Percentiles rank a stretch among this genome's conserved stretches.
These are phyloP conservation scores for Drosophila paranaensis DNA, from an alignment of 2,888 invertebrate genomes.

Conservation along the genomic window DNA sequence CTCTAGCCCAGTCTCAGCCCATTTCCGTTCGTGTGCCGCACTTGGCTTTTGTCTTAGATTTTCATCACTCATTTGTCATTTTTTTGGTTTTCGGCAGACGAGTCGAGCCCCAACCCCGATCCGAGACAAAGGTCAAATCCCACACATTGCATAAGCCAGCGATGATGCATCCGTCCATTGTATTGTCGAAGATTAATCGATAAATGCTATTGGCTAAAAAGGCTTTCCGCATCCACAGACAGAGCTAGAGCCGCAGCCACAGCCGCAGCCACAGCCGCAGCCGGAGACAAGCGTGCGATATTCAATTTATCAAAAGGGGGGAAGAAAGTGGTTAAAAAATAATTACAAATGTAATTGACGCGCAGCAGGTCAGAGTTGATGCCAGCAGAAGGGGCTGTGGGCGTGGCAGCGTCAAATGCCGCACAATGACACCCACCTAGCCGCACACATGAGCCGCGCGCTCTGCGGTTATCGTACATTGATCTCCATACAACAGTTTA, in stretches of 20 bases:
- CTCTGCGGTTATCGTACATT: constrained; percentile 60
- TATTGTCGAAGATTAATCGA: constrained; percentile 58
- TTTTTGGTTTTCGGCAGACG: constrained; percentile 24
- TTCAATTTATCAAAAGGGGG: constrained; percentile 63
- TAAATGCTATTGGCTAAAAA: constrained; percentile 43
- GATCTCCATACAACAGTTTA: constrained; percentile 80
- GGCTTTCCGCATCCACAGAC: constrained; percentile 46
- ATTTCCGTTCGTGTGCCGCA: constrained; percentile 55
- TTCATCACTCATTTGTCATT: constrained; percentile 76
- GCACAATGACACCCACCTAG: constrained; percentile 70
- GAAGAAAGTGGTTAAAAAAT: constrained; percentile 42
- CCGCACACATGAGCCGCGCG: constrained; percentile 19
- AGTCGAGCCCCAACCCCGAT: background rate
- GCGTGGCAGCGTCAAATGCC: constrained; percentile 45
- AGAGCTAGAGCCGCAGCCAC: background rate
- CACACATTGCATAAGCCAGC: constrained; percentile 72
- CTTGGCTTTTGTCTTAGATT: constrained; percentile 50
- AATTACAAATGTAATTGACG: constrained; percentile 79
- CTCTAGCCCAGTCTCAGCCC: constrained; percentile 6
- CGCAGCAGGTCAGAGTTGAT: constrained; percentile 58
- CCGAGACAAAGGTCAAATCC: constrained; percentile 67
- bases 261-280: background rate
- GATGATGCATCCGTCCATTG: constrained; percentile 36
- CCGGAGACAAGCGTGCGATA: constrained; percentile 47
- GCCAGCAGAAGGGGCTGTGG: constrained; percentile 12